Evolutionary conservation across 2,113 vertebrate species (phyloP).

Genomic region (Acrocephalus kingi): DNA sequence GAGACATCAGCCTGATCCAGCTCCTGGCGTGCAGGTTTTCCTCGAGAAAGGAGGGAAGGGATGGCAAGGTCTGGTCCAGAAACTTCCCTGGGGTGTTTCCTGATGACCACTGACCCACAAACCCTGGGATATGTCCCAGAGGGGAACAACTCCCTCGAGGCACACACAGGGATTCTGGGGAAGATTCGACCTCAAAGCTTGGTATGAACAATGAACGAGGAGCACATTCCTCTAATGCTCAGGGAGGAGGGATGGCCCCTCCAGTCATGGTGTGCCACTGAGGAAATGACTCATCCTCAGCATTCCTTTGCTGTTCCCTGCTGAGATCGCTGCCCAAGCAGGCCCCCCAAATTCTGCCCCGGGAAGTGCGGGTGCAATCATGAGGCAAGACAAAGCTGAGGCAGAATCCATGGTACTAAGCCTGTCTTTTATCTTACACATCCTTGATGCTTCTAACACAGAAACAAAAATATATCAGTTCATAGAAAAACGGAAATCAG

Average conservation of each 20-base stretch:
- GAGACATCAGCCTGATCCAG: not conserved
- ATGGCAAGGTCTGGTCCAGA: not conserved
- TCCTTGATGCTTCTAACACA: not conserved
- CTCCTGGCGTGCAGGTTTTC: not conserved
- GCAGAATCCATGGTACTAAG: not conserved
- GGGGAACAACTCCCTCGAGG: not conserved
- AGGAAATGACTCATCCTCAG: not conserved
- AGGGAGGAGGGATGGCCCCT: not conserved
- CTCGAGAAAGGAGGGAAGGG: not conserved
- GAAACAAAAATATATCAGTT: not conserved
- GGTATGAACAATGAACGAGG: not conserved
- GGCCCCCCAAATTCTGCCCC: not conserved
- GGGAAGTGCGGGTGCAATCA: rapidly evolving
- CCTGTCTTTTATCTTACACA: not conserved
- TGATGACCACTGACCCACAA: not conserved
- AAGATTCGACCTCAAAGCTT: not conserved
- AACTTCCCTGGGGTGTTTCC: not conserved
- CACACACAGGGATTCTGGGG: rapidly evolving
- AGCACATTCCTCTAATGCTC: not conserved
- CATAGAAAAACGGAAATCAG: not conserved
- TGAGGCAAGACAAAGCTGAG: not conserved
- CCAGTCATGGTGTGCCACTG: not conserved
- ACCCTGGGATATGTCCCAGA: not conserved
- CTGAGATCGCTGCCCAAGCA: not conserved
- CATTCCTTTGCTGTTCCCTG: not conserved